Percentiles rank a stretch among this genome's conserved stretches.
These are phyloP conservation scores for Marasmarcha lunaedactyla DNA, from an alignment of 2,888 invertebrate genomes.

Conservation along the genomic window DNA sequence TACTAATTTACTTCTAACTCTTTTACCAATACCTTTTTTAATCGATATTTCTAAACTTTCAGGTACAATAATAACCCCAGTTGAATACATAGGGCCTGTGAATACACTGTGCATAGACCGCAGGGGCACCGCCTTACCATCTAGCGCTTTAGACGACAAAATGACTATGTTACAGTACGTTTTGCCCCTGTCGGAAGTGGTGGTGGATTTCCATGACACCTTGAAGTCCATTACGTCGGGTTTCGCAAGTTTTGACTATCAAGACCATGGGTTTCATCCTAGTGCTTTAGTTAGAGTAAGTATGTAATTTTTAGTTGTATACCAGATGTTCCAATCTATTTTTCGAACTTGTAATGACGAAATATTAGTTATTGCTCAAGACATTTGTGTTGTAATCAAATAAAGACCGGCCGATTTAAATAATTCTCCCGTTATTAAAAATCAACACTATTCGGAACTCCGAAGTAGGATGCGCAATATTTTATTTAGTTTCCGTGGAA, in stretches of 20 bases:
- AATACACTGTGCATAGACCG: constrained; percentile 81
- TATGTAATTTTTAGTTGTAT: constrained; percentile 5
- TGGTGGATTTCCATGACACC: constrained; percentile 94
- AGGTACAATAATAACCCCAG: constrained; percentile 92
- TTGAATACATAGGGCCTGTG: constrained; percentile 76
- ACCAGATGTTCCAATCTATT: not conserved
- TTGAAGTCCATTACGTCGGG: constrained; percentile 92
- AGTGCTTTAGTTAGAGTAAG: constrained; percentile 84
- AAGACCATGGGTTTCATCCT: constrained; percentile 84
- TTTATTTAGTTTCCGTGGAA: too few relatives aligned
- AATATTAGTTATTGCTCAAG: too few relatives aligned
- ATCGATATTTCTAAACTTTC: constrained; percentile 15
- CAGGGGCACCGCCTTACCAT: constrained; percentile 73
- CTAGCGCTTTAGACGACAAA: constrained; percentile 83
- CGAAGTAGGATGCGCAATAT: too few relatives aligned
- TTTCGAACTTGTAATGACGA: too few relatives aligned
- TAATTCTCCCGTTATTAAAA: too few relatives aligned
- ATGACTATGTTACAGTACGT: constrained; percentile 85
- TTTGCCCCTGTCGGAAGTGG: constrained; percentile 92
- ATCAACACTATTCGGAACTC: constrained; percentile 12
- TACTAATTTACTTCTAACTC: too few relatives aligned
- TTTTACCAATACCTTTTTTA: too few relatives aligned
- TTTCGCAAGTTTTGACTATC: constrained; percentile 96
- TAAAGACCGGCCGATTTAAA: too few relatives aligned
- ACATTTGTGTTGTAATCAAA: too few relatives aligned